Evolutionary conservation across 2,888 invertebrate species (phyloP), one percentile per base, ranked within the genome.

Genomic region (Dorcus parallelipipedus): DNA sequence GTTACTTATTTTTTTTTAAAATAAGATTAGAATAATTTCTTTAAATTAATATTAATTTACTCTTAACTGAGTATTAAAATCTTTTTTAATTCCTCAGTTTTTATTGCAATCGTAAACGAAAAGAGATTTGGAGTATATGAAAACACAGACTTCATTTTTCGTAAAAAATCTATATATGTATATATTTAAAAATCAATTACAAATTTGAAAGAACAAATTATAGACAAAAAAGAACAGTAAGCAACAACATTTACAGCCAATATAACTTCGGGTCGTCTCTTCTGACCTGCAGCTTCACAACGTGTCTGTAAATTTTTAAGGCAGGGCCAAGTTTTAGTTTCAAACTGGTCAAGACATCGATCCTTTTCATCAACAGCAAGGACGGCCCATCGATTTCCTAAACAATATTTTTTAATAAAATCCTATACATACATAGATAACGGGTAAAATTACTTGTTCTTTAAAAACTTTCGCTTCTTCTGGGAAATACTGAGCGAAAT

Each of bases 361-460:
- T 84, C 64, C 96, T 83, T 69, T 89, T 88, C 76, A 97, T 86
- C 69, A 97, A 83, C 60, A 95, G 81, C 54, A 97, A 77, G 0
- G 94, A 91, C 70, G 87, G 86, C 0, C 97, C 97, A 81, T 97
- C 97, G 62, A 97, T 94, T 74, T 95, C 93, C 91, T 93, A 78
- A 26, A 78, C 76, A 57, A 71, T 72, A 60, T 61, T 56, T 58
- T 14, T 33, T 1, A 14, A 26, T 49, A 9, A 26, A 49, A 49
- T 26, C 23, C 9, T 9, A n/a, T 14, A 38, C 14, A 3, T 14
- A 38, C 14, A 3, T 5, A n/a, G 14, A 33, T 4, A 10, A 9
- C 9, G 10, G n/a, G 14, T 41, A 41, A 41, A 41, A 41, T 43
- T 76, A 91, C 94, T 83, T 95, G 93, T 64, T 91, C 88, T 72